Evolutionary conservation across 2,888 invertebrate species (phyloP), one percentile per base, ranked within the genome.

Genomic region (Xanthia icteritia): DNA sequence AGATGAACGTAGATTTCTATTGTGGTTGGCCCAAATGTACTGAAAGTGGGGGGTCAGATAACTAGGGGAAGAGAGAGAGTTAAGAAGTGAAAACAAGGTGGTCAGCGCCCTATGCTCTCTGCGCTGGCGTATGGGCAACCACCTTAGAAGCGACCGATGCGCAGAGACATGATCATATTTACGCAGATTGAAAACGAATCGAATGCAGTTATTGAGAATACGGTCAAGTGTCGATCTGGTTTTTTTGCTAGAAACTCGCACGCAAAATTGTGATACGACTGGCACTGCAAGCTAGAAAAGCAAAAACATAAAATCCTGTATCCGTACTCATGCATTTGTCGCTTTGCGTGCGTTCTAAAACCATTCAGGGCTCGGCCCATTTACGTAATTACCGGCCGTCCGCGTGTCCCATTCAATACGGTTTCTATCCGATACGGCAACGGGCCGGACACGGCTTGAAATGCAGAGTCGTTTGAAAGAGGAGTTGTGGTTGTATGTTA

Each of bases 381-480:
- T 87, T 79, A 76, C 79, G 76, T 88, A 87, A 87, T 87, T 88
- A 83, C 75, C 31, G 69, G 70, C 72, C 63, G 77, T 48, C 68
- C 71, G 75, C 31, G 73, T 72, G 61, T 73, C 75, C 77, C 63
- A 82, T 87, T 85, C 77, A 81, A 83, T 87, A 87, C 74, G 68
- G 65, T 66, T 79, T 76, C 67, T 68, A 73, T 72, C 54, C 51
- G 71, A 82, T 83, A 73, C 58, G 42, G 65, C 54, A 60, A 69
- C 65, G 58, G 61, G 27, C 56, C 45, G 68, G 58, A 65, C 73
- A 56, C 54, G 48, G 79, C 23, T 75, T 48, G 9, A 60, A 71
- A 77, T 77, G 58, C 36, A 23, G 42, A 67, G 13, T 75, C 42
- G 45, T 77, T 68, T 68, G 54, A n/a, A 64, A 60, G 17, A 77